Evolutionary conservation across 2,797 vertebrate species (phyloP).

Genomic region (Coreius guichenoti): DNA sequence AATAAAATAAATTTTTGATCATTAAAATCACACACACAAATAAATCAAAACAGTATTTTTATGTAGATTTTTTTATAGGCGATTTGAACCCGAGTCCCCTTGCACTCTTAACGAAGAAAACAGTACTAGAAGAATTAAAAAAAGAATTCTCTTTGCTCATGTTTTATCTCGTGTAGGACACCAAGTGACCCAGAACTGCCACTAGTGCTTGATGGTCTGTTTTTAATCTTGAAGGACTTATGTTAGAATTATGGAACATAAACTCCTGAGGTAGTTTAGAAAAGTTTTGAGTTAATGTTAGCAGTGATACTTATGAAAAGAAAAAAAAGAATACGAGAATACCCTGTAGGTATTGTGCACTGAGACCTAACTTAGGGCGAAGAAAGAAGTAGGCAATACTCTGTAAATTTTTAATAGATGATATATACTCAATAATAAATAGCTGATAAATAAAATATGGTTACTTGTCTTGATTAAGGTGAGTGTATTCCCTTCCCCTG

Average conservation of each 20-base stretch:
- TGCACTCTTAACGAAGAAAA: conserved; percentile 1
- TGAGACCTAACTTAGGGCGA: conserved; percentile 68
- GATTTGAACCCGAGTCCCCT: neutral
- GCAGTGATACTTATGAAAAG: conserved; percentile 62
- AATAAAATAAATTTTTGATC: neutral
- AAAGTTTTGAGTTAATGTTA: conserved; percentile 72
- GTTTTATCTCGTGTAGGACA: neutral
- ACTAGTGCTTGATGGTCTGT: neutral
- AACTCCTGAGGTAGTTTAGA: conserved; percentile 58
- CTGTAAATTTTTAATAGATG: conserved; percentile 73
- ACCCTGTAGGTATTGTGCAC: conserved; percentile 66
- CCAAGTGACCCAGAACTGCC: conserved; percentile 22
- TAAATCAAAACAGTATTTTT: neutral
- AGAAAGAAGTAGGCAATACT: conserved; percentile 70
- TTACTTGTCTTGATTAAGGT: conserved; percentile 79
- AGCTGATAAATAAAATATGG: conserved; percentile 76
- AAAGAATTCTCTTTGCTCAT: neutral
- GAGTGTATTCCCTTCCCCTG: conserved; percentile 73
- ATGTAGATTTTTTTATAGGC: neutral
- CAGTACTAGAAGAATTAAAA: neutral
- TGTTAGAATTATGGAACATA: conserved; percentile 70
- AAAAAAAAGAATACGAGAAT: conserved; percentile 62
- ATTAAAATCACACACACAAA: neutral
- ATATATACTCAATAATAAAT: conserved; percentile 80
- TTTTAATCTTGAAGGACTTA: conserved; percentile 52